phyloP scores from a whole-genome alignment of 2,113 vertebrate species.

The Trachemys scripta region DNA sequence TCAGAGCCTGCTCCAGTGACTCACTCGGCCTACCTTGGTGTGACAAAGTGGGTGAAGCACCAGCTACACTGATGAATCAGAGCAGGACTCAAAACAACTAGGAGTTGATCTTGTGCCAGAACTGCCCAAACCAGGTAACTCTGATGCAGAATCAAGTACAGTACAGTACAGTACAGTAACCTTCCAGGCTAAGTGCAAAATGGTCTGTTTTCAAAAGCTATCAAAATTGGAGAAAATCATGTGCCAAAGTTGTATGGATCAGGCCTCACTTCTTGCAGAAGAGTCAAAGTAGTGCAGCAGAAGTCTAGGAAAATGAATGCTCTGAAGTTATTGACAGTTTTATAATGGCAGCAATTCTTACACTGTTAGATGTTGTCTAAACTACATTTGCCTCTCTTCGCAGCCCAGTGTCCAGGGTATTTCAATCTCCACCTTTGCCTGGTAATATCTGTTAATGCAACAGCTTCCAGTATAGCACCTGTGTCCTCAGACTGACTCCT shows the following conservation, averaged over 20 bases:
- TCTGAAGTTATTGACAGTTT: rapidly evolving
- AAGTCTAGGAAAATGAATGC: rapidly evolving
- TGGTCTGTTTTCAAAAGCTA: background rate
- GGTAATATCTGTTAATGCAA: background rate
- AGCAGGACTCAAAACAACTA: background rate
- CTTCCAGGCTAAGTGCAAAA: rapidly evolving
- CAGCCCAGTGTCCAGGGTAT: rapidly evolving
- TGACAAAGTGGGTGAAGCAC: rapidly evolving
- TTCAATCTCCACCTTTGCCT: background rate
- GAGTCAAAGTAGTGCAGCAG: rapidly evolving
- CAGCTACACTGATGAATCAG: background rate
- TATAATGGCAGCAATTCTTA: background rate
- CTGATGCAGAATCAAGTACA: rapidly evolving
- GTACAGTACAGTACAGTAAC: background rate
- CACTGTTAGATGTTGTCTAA: background rate
- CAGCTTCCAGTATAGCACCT: rapidly evolving
- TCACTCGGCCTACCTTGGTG: background rate
- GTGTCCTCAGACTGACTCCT: background rate
- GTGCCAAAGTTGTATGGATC: background rate
- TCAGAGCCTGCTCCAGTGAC: background rate
- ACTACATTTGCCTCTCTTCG: background rate
- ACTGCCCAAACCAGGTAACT: rapidly evolving
- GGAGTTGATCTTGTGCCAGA: background rate
- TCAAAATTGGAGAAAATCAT: background rate
- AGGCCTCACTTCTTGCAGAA: background rate